phyloP scores from a whole-genome alignment of 2,797 vertebrate genomes.

The Chaunax sp. region DNA sequence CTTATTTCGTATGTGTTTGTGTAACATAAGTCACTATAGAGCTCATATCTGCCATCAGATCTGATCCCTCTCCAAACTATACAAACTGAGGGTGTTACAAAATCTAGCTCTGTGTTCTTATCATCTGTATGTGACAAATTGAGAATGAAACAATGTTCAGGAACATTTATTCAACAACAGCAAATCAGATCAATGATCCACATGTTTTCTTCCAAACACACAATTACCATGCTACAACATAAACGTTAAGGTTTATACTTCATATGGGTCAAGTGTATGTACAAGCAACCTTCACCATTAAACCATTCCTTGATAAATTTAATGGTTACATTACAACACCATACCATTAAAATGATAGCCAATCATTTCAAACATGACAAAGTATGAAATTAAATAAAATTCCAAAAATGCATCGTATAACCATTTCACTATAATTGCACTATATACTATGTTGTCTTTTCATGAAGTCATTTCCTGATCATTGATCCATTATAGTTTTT shows the following conservation, averaged over 20 bases:
- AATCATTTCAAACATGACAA: slow-evolving; percentile 84
- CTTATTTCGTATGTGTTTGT: background rate
- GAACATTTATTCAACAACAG: slow-evolving; percentile 99
- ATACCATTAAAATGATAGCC: slow-evolving; percentile 85
- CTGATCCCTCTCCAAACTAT: background rate
- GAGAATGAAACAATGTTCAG: slow-evolving; percentile 80
- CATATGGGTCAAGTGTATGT: slow-evolving; percentile 85
- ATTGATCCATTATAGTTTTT: slow-evolving; percentile 75
- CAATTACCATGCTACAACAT: slow-evolving; percentile 91
- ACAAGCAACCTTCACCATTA: slow-evolving; percentile 87
- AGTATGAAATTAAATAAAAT: slow-evolving; percentile 81
- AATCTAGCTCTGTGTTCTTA: background rate
- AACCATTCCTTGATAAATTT: slow-evolving; percentile 84
- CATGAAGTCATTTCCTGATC: slow-evolving; percentile 77
- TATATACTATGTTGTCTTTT: slow-evolving; percentile 79
- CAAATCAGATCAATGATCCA: slow-evolving; percentile 92
- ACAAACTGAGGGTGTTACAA: background rate
- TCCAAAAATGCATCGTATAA: slow-evolving; percentile 79
- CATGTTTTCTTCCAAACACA: slow-evolving; percentile 91
- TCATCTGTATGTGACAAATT: background rate
- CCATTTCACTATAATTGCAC: slow-evolving; percentile 86
- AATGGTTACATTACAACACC: slow-evolving; percentile 89
- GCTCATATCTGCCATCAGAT: background rate
- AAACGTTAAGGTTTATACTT: slow-evolving; percentile 84
- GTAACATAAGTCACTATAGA: too few species aligned